A percentile compares a stretch with the other conserved stretches of the same genome.
phyloP scores from a whole-genome alignment of 2,888 invertebrate genomes.

The Byasa hedistus region DNA sequence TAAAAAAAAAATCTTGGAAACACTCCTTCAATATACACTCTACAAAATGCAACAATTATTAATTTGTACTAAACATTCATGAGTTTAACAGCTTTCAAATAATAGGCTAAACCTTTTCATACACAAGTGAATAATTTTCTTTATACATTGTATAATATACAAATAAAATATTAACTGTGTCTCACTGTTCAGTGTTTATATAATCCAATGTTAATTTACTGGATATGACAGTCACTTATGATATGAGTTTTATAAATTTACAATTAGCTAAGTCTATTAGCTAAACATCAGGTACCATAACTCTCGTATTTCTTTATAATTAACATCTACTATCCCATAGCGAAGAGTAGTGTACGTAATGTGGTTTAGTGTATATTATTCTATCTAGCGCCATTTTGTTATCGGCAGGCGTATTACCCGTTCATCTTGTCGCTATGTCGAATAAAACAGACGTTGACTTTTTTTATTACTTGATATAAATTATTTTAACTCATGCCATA shows the following conservation, averaged over 20 bases:
- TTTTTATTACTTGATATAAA: too few relatives aligned
- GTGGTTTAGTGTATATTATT: too few relatives aligned
- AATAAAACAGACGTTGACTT: too few relatives aligned
- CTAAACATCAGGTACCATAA: constrained; percentile 23
- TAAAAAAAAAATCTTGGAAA: background rate
- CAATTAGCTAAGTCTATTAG: background rate
- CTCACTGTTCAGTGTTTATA: constrained; percentile 5
- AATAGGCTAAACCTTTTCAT: background rate
- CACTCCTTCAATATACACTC: background rate
- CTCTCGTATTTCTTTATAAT: background rate
- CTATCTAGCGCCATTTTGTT: too few relatives aligned
- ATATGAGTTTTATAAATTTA: constrained; percentile 14
- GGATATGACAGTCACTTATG: constrained; percentile 23
- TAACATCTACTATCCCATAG: background rate
- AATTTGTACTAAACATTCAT: constrained; percentile 2
- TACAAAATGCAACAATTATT: constrained; percentile 5
- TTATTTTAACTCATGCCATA: too few relatives aligned
- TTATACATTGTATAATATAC: background rate
- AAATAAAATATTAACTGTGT: constrained; percentile 1
- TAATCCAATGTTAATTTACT: background rate
- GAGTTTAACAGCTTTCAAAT: constrained; percentile 1
- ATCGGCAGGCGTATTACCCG: too few relatives aligned
- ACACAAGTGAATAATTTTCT: background rate
- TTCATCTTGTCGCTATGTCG: too few relatives aligned
- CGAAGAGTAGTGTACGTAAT: too few relatives aligned